phyloP scores from a whole-genome alignment of 2,113 vertebrate genomes.

The Ceratotherium simum region DNA sequence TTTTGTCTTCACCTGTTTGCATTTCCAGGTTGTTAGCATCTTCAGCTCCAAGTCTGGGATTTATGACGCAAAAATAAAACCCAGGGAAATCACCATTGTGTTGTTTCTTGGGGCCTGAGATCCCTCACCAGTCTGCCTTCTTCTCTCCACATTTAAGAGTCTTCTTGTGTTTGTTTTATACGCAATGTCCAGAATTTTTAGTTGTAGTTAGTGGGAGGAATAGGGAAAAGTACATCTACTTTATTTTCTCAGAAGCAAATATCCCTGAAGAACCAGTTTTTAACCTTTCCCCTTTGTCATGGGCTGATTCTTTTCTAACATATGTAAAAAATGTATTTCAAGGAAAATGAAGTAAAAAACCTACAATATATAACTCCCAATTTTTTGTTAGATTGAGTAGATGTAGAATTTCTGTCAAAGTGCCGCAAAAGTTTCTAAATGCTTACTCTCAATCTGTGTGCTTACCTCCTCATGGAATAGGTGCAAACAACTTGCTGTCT shows the following conservation, averaged over 20 bases:
- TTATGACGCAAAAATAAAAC: background rate
- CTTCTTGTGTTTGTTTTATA: background rate
- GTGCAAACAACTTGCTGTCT: background rate
- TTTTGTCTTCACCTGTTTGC: background rate
- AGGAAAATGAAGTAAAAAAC: background rate
- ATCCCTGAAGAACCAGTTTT: background rate
- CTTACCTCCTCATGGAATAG: background rate
- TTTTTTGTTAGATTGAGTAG: background rate
- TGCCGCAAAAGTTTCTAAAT: background rate
- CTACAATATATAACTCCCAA: background rate
- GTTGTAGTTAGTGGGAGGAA: background rate
- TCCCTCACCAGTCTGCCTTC: background rate
- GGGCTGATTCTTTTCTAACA: conserved; percentile 25
- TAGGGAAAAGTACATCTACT: background rate
- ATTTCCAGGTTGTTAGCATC: background rate
- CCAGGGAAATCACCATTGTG: background rate
- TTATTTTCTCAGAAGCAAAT: background rate
- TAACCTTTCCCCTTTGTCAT: background rate
- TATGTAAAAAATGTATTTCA: background rate
- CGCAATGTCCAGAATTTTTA: background rate
- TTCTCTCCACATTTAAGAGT: background rate
- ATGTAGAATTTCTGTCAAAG: background rate
- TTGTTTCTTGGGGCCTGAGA: background rate
- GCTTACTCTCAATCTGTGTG: background rate
- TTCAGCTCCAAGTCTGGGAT: background rate